Conservation (phyloP, 2,113 vertebrate genomes). For the Cacatua alba region DNA sequence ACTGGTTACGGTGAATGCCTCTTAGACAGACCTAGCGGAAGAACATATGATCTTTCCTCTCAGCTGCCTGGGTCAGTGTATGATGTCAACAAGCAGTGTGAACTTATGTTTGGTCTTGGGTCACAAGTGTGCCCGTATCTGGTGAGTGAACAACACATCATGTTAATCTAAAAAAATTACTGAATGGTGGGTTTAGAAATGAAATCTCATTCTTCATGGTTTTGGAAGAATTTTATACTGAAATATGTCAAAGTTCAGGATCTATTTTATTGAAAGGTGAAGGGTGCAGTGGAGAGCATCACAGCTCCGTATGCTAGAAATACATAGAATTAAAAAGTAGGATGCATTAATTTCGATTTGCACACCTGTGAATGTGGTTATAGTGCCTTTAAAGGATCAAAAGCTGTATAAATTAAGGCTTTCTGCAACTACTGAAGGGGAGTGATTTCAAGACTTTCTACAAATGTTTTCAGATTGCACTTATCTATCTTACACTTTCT, state of each 20-base stretch:
- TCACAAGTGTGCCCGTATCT: constrained; percentile 95
- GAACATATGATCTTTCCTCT: constrained; percentile 83
- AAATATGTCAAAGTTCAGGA: background rate
- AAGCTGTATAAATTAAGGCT: background rate
- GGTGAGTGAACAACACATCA: constrained; percentile 74
- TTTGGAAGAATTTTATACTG: background rate
- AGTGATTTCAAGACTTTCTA: background rate
- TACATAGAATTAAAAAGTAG: background rate
- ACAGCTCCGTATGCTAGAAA: background rate
- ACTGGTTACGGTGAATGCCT: constrained; percentile 96
- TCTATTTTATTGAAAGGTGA: background rate
- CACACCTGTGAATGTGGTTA: background rate
- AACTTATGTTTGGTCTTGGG: constrained; percentile 92
- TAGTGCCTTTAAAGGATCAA: background rate
- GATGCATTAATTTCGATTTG: background rate
- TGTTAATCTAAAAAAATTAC: background rate
- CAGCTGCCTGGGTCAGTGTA: constrained; percentile 90
- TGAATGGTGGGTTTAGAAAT: background rate
- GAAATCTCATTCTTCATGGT: background rate
- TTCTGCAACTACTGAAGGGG: background rate
- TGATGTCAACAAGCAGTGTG: constrained; percentile 93
- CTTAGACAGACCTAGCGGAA: constrained; percentile 88
- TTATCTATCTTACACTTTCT: background rate
- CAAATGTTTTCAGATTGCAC: background rate
- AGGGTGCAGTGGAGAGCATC: background rate